phyloP scores from a whole-genome alignment of 2,113 vertebrate genomes.

The Perca fluviatilis region DNA sequence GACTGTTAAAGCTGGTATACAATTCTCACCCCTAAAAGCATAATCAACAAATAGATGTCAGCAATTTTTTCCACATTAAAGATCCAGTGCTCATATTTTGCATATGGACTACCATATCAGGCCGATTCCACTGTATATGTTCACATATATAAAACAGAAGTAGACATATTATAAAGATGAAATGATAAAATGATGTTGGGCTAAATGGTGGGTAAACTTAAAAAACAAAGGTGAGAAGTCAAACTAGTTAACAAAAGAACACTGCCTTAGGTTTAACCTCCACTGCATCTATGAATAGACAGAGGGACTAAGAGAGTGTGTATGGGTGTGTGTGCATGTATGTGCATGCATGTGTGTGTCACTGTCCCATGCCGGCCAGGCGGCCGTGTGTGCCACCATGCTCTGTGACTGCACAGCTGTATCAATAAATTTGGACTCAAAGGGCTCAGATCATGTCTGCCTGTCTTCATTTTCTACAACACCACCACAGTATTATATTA shows the following conservation, averaged over 20 bases:
- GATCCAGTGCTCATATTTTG: neutral
- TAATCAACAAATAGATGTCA: neutral
- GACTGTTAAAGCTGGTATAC: conserved; percentile 30
- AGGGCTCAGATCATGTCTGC: conserved; percentile 86
- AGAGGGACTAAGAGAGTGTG: conserved; percentile 1
- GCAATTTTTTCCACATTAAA: conserved; percentile 5
- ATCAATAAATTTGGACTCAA: conserved; percentile 88
- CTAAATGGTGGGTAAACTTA: neutral
- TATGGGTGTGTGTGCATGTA: conserved; percentile 24
- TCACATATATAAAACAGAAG: conserved; percentile 2
- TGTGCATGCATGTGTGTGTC: conserved; percentile 59
- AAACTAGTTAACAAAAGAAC: neutral
- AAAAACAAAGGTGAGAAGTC: neutral
- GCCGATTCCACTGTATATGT: neutral
- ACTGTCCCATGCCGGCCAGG: conserved; percentile 72
- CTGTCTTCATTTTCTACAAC: conserved; percentile 73
- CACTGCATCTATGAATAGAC: conserved; percentile 16
- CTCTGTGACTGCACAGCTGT: conserved; percentile 85
- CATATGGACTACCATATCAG: neutral
- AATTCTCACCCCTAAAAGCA: conserved; percentile 1
- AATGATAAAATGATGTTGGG: neutral
- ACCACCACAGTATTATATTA: neutral
- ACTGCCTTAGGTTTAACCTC: conserved; percentile 7
- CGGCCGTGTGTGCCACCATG: conserved; percentile 77
- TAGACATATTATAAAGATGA: neutral